Conservation (phyloP, 1,140 invertebrate species). For the Drosophila pseudoobscura region DNA sequence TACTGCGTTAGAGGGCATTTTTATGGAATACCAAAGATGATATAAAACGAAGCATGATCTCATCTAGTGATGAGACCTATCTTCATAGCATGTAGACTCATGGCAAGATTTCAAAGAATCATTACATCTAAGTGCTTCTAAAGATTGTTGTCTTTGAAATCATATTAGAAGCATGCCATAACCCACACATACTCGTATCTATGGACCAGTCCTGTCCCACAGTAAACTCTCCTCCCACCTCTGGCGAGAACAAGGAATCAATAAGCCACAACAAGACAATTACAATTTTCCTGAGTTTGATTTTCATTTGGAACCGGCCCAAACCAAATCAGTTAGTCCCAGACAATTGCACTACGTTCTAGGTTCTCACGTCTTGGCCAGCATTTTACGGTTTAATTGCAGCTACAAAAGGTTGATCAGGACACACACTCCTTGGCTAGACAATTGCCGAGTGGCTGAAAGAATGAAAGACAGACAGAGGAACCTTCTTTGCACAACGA, state of each 20-base stretch:
- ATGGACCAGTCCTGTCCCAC: too few relatives aligned
- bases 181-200: too few relatives aligned
- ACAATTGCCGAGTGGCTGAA: constrained; percentile 41
- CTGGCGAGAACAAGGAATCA: constrained; percentile 9
- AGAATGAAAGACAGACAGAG: constrained; percentile 19
- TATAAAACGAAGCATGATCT: background rate
- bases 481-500: constrained; percentile 26
- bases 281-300: constrained; percentile 43
- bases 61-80: background rate
- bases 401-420: constrained; percentile 50
- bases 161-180: too few relatives aligned
- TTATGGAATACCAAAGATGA: too few relatives aligned
- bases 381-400: constrained; percentile 79
- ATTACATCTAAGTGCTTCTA: too few relatives aligned
- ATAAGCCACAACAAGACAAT: constrained; percentile 49
- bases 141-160: too few relatives aligned
- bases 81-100: too few relatives aligned
- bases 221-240: background rate
- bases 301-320: constrained; percentile 40
- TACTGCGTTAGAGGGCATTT: too few relatives aligned
- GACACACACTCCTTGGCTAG: constrained; percentile 61
- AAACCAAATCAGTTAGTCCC: constrained; percentile 65
- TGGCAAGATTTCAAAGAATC: too few relatives aligned
- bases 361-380: constrained; percentile 49
- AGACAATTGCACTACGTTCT: constrained; percentile 51